phyloP scores from a whole-genome alignment of 2,113 vertebrate genomes.

The Vimba vimba region DNA sequence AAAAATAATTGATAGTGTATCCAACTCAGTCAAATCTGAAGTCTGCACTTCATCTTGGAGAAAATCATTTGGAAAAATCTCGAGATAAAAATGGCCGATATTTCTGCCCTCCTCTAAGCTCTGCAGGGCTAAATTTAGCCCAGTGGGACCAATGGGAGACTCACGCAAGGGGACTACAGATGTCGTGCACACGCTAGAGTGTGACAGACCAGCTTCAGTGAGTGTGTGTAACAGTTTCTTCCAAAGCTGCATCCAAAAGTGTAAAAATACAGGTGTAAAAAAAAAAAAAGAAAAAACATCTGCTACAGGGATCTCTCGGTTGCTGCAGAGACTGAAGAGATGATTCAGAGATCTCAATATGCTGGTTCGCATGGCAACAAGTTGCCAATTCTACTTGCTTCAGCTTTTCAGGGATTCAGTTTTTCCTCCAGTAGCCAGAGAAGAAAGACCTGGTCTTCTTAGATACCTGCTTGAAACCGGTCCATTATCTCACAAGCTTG shows the following conservation, averaged over 20 bases:
- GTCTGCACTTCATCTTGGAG: neutral
- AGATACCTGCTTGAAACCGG: neutral
- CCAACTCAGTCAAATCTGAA: neutral
- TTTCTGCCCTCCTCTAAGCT: slow-evolving; percentile 74
- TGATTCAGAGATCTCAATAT: slow-evolving; percentile 35
- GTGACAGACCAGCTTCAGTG: neutral
- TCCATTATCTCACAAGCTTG: neutral
- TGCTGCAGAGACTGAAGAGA: slow-evolving; percentile 24
- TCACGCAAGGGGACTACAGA: slow-evolving; percentile 61
- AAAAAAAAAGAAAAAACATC: slow-evolving; percentile 1
- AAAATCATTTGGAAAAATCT: slow-evolving; percentile 10
- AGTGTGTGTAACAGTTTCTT: slow-evolving; percentile 31
- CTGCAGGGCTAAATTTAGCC: slow-evolving; percentile 76
- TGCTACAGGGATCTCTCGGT: neutral
- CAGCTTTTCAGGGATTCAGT: neutral
- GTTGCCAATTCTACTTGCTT: slow-evolving; percentile 28
- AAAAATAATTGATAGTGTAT: neutral
- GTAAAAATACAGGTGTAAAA: slow-evolving; percentile 15
- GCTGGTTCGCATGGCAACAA: slow-evolving; percentile 70
- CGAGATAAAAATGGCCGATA: slow-evolving; percentile 75
- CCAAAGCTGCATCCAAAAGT: neutral
- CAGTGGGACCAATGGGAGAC: slow-evolving; percentile 60
- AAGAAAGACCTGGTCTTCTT: slow-evolving; percentile 50
- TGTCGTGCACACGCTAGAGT: slow-evolving; percentile 38
- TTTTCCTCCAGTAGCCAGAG: slow-evolving; percentile 61